Conservation (phyloP, 2,113 vertebrate species). For the Chamaetylas fuelleborni region DNA sequence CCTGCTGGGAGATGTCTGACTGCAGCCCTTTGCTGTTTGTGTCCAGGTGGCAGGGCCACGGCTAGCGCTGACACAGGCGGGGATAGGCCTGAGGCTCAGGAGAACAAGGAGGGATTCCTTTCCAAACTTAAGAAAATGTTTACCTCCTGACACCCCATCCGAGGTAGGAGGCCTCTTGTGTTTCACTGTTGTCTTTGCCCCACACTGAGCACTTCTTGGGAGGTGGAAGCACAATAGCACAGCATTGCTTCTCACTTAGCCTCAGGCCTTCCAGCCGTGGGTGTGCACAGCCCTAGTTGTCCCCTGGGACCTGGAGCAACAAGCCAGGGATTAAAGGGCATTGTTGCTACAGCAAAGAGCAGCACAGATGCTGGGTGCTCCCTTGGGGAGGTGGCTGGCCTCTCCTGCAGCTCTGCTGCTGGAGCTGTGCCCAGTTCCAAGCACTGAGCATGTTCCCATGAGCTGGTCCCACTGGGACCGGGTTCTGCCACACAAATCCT, state of each 20-base stretch:
- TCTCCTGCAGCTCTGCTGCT: background rate
- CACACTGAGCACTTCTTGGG: background rate
- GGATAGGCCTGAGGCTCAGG: slow-evolving; percentile 79
- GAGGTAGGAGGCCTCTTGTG: slow-evolving; percentile 80
- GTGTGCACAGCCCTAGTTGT: background rate
- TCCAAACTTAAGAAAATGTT: slow-evolving; percentile 92
- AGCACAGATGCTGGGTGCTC: background rate
- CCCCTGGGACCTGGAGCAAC: background rate
- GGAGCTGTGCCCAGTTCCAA: background rate
- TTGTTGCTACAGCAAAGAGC: background rate
- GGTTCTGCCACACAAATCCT: background rate
- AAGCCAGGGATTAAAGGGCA: background rate
- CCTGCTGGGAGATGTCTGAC: slow-evolving; percentile 50
- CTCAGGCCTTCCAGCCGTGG: slow-evolving; percentile 6
- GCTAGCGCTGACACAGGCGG: slow-evolving; percentile 77
- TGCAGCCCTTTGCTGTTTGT: slow-evolving; percentile 78
- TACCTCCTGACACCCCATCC: slow-evolving; percentile 83
- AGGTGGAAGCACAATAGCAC: background rate
- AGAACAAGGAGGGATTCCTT: slow-evolving; percentile 87
- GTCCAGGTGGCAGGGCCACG: slow-evolving; percentile 86
- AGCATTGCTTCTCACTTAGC: slow-evolving; percentile 2
- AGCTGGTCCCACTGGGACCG: background rate
- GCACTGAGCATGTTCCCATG: accelerated
- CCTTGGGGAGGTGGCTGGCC: background rate
- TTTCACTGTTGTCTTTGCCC: slow-evolving; percentile 14